Conservation (phyloP, 2,113 vertebrate genomes). For the Cryptomyrus ogoouensis region DNA sequence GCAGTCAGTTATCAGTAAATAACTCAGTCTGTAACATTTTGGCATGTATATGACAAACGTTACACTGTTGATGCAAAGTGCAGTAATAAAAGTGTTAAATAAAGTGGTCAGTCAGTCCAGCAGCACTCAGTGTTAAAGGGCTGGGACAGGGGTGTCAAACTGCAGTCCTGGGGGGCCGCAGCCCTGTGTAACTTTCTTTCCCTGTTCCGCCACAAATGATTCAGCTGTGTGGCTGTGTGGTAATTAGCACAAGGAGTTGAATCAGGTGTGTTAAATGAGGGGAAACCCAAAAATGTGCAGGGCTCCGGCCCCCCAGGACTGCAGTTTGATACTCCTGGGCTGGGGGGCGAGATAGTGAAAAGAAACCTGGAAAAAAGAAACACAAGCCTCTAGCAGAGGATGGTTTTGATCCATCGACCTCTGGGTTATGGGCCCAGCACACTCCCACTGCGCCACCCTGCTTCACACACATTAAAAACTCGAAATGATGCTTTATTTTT, state of each 20-base stretch:
- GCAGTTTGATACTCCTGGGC: no score
- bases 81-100: not conserved
- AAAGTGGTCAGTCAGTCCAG: not conserved
- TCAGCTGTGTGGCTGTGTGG: no score
- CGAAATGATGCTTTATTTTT: not conserved
- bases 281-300: no score
- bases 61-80: not conserved
- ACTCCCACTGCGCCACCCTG: slow-evolving; percentile 72
- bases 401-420: slow-evolving; percentile 75
- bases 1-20: no score
- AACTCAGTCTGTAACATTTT: no score
- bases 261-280: no score
- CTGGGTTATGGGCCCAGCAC: slow-evolving; percentile 73
- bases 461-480: slow-evolving; percentile 21
- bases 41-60: not conserved
- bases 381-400: slow-evolving; percentile 54
- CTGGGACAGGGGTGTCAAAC: no score
- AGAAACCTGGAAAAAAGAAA: not conserved
- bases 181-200: no score
- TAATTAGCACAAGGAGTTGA: no score
- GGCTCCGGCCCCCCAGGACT: no score
- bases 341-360: not conserved
- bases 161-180: no score
- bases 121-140: not conserved
- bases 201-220: no score